A percentile compares a stretch with the other conserved stretches of the same genome.
Conservation (phyloP, 2,888 invertebrate genomes). For the Phyllotreta striolata region DNA sequence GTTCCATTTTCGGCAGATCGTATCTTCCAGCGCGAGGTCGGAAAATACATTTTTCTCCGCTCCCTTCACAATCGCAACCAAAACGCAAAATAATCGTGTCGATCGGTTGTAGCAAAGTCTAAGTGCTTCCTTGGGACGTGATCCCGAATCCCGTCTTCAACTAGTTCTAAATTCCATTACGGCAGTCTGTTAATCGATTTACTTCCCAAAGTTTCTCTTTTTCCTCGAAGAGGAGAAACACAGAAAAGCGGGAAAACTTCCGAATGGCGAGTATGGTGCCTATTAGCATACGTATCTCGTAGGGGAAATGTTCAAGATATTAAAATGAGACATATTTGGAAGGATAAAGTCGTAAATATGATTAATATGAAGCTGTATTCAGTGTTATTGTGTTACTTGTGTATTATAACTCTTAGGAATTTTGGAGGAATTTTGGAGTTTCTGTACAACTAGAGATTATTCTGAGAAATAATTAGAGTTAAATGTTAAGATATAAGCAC, state of each 20-base stretch:
- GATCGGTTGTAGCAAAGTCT: slow-evolving; percentile 27
- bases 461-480: too few relatives aligned
- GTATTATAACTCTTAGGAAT: too few relatives aligned
- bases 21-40: not conserved
- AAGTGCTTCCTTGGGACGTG: slow-evolving; percentile 37
- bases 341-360: too few relatives aligned
- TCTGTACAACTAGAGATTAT: too few relatives aligned
- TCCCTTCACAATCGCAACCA: slow-evolving; percentile 16
- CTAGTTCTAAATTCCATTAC: slow-evolving; percentile 35
- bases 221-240: slow-evolving; percentile 10
- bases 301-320: not conserved
- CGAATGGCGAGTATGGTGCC: not conserved
- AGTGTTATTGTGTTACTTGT: too few relatives aligned
- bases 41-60: slow-evolving; percentile 13
- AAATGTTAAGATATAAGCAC: too few relatives aligned
- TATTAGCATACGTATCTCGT: slow-evolving; percentile 15
- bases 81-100: slow-evolving; percentile 34
- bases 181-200: slow-evolving; percentile 32
- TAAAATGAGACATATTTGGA: too few relatives aligned
- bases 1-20: slow-evolving; percentile 1
- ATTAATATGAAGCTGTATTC: too few relatives aligned
- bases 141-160: slow-evolving; percentile 27
- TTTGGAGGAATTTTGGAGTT: too few relatives aligned
- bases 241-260: slow-evolving; percentile 10
- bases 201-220: slow-evolving; percentile 28